A percentile compares a stretch with the other conserved stretches of the same genome.
These are phyloP conservation scores for Hippocampus comes DNA, from an alignment of 2,113 vertebrate genomes.

Conservation along the genomic window DNA sequence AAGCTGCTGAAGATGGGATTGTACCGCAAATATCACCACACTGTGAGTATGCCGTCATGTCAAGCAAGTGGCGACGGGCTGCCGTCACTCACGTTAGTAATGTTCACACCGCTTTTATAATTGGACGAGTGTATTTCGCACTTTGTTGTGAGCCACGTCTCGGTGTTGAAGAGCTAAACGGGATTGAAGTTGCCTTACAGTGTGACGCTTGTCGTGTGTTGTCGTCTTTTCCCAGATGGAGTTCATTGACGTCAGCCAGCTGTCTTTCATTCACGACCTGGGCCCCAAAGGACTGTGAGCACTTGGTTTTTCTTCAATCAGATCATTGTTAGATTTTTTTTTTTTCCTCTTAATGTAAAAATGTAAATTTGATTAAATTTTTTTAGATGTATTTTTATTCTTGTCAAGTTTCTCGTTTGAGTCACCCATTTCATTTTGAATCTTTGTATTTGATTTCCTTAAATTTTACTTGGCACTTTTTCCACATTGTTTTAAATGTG, in stretches of 20 bases:
- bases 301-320: slow-evolving; percentile 11
- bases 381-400: no score
- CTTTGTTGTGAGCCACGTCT: not conserved
- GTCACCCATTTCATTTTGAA: no score
- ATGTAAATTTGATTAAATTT: no score
- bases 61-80: not conserved
- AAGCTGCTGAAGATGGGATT: slow-evolving; percentile 90
- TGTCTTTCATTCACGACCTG: slow-evolving; percentile 95
- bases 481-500: not conserved
- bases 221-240: slow-evolving; percentile 81
- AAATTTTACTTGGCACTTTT: no score
- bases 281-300: slow-evolving; percentile 98
- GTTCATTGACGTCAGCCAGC: slow-evolving; percentile 92
- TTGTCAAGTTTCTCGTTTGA: no score
- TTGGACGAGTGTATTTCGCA: not conserved
- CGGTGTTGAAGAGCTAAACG: not conserved
- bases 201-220: slow-evolving; percentile 17
- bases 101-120: not conserved
- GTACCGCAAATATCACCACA: slow-evolving; percentile 94
- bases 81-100: not conserved
- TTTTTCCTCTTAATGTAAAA: not conserved
- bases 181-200: no score
- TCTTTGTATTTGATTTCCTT: no score
- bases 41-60: slow-evolving; percentile 76
- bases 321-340: not conserved